These are phyloP conservation scores for Streblospio benedicti DNA, from an alignment of 1,140 invertebrate species.

Conservation along the genomic window DNA sequence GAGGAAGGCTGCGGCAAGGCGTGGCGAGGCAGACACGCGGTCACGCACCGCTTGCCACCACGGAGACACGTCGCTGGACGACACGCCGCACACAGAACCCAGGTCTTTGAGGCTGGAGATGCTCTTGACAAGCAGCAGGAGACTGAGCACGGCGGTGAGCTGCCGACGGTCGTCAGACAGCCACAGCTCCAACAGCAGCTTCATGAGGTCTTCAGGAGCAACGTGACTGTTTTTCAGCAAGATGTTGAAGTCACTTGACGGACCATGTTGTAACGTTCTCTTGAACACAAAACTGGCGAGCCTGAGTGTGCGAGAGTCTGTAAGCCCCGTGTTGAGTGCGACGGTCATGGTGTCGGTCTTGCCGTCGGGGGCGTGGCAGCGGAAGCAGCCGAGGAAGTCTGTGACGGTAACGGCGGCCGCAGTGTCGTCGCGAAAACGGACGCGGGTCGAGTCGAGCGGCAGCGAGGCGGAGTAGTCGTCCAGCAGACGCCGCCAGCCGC, in stretches of 20 bases:
- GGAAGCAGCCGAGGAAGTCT: constrained; percentile 35
- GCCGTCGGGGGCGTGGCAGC: too few species aligned
- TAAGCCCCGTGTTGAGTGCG: too few species aligned
- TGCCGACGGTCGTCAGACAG: constrained; percentile 23
- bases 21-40: constrained; percentile 29
- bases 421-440: constrained; percentile 26
- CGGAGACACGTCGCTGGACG: constrained; percentile 26
- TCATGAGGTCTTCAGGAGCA: constrained; percentile 33
- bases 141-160: constrained; percentile 15
- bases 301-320: too few species aligned
- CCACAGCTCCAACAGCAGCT: constrained; percentile 30
- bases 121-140: constrained; percentile 27
- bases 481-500: too few species aligned
- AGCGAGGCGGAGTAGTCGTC: too few species aligned
- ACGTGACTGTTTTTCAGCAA: constrained; percentile 33
- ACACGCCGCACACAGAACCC: too few species aligned
- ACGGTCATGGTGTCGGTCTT: too few species aligned
- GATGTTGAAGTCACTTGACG: constrained; percentile 8
- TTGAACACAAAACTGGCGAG: constrained; percentile 11
- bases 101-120: constrained; percentile 21
- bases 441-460: constrained; percentile 1
- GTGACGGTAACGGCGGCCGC: constrained; percentile 21
- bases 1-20: constrained; percentile 32
- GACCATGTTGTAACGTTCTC: neutral
- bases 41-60: constrained; percentile 44